A percentile compares a stretch with the other conserved stretches of the same genome.
phyloP scores from a whole-genome alignment of 2,888 invertebrate species.

The Caenorhabditis auriculariae region DNA sequence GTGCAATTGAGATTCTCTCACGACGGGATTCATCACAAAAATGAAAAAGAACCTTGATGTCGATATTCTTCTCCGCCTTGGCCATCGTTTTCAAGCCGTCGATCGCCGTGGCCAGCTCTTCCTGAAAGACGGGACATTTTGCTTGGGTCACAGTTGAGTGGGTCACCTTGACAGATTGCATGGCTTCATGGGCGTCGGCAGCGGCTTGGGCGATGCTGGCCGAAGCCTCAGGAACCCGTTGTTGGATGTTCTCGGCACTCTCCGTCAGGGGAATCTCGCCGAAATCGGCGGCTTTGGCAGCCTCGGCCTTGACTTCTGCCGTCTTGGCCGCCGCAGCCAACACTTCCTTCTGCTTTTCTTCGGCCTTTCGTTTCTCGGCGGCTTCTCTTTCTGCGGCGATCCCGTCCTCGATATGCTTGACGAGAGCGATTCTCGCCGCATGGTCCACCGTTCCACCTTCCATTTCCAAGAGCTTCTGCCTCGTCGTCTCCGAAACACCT shows the following conservation, averaged over 20 bases:
- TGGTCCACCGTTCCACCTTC: conserved; percentile 60
- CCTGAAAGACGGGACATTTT: background rate
- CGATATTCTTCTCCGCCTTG: conserved; percentile 20
- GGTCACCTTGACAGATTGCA: background rate
- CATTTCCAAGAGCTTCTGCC: conserved; percentile 58
- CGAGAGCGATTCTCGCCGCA: conserved; percentile 56
- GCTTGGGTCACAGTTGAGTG: too few species aligned
- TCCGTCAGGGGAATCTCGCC: background rate
- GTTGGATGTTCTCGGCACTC: conserved; percentile 15
- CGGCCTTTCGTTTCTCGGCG: conserved; percentile 25
- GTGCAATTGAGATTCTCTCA: background rate
- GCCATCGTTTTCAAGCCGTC: conserved; percentile 5
- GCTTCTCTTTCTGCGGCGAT: conserved; percentile 45
- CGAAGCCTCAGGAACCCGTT: conserved; percentile 6
- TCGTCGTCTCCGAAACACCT: conserved; percentile 57
- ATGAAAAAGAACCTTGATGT: conserved; percentile 7
- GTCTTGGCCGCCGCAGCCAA: conserved; percentile 8
- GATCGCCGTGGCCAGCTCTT: conserved; percentile 10
- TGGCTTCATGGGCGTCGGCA: conserved; percentile 1
- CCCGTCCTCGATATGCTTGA: conserved; percentile 52
- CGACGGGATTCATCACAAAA: background rate
- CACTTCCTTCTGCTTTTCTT: conserved; percentile 17
- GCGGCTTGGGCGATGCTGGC: conserved; percentile 4
- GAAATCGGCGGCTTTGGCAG: background rate
- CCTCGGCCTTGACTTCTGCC: conserved; percentile 7